phyloP scores from a whole-genome alignment of 1,140 invertebrate genomes.

The Calliphora vicina region DNA sequence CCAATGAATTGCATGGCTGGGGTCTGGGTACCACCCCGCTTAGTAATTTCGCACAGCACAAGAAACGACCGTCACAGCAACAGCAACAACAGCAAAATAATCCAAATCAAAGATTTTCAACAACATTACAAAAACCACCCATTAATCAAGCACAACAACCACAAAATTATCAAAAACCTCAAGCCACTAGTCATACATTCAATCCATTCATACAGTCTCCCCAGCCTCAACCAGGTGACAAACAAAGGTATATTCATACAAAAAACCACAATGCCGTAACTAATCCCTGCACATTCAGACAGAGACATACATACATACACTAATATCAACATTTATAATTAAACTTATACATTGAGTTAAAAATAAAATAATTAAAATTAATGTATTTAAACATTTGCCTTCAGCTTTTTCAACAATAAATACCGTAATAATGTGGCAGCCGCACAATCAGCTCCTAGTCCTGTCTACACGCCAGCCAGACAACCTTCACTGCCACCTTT shows the following conservation, averaged over 20 bases:
- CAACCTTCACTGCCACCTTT: slow-evolving; percentile 40
- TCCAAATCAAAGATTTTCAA: slow-evolving; percentile 44
- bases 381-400: neutral
- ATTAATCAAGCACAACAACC: slow-evolving; percentile 45
- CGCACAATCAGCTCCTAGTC: slow-evolving; percentile 49
- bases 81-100: slow-evolving; percentile 50
- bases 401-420: slow-evolving; percentile 35
- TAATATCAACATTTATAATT: neutral
- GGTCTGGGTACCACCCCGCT: slow-evolving; percentile 64
- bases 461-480: slow-evolving; percentile 44
- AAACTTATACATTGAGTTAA: neutral
- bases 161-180: slow-evolving; percentile 52
- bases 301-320: no score
- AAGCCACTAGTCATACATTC: slow-evolving; percentile 60
- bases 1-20: slow-evolving; percentile 68
- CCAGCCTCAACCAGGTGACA: slow-evolving; percentile 43
- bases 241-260: slow-evolving; percentile 54
- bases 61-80: slow-evolving; percentile 38
- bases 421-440: slow-evolving; percentile 38
- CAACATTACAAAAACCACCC: slow-evolving; percentile 42
- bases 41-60: slow-evolving; percentile 47
- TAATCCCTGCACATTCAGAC: no score
- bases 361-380: slow-evolving; percentile 1
- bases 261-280: neutral
- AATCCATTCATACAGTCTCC: slow-evolving; percentile 51